Conservation (phyloP, 2,888 invertebrate species). For the Micropterix aruncella region DNA sequence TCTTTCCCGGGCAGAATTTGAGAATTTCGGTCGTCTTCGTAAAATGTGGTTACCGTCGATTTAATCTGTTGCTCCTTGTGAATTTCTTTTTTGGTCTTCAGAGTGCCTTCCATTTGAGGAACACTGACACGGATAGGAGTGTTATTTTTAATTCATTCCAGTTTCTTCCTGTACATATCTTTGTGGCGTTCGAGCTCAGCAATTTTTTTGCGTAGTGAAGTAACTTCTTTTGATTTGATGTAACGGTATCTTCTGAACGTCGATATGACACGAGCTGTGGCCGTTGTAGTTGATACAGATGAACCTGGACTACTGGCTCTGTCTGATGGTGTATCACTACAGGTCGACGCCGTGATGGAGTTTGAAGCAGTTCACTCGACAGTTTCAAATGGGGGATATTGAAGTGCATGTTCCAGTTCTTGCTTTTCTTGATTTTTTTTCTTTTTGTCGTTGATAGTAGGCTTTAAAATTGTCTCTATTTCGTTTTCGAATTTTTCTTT, state of each 20-base stretch:
- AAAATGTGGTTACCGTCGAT: constrained; percentile 8
- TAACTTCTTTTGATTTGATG: constrained; percentile 2
- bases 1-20: constrained; percentile 8
- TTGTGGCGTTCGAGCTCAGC: constrained; percentile 1
- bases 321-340: constrained; percentile 3
- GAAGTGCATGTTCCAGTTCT: constrained; percentile 2
- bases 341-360: constrained; percentile 3
- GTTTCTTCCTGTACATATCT: constrained; percentile 4
- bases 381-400: constrained; percentile 4
- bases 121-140: constrained; percentile 2
- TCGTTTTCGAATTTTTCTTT: constrained; percentile 5
- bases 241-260: constrained; percentile 4
- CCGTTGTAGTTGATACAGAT: constrained; percentile 3
- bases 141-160: constrained; percentile 1
- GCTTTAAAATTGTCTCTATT: constrained; percentile 6
- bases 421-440: constrained; percentile 4
- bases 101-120: constrained; percentile 3
- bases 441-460: constrained; percentile 5
- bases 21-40: constrained; percentile 10
- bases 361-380: constrained; percentile 4
- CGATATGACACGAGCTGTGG: constrained; percentile 4
- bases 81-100: constrained; percentile 4
- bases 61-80: constrained; percentile 3
- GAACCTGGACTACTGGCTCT: constrained; percentile 4
- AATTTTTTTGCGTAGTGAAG: too few species aligned